Evolutionary conservation across 2,888 invertebrate species (phyloP), one percentile per base, ranked within the genome.

Genomic region (Oegoconia quadripuncta): DNA sequence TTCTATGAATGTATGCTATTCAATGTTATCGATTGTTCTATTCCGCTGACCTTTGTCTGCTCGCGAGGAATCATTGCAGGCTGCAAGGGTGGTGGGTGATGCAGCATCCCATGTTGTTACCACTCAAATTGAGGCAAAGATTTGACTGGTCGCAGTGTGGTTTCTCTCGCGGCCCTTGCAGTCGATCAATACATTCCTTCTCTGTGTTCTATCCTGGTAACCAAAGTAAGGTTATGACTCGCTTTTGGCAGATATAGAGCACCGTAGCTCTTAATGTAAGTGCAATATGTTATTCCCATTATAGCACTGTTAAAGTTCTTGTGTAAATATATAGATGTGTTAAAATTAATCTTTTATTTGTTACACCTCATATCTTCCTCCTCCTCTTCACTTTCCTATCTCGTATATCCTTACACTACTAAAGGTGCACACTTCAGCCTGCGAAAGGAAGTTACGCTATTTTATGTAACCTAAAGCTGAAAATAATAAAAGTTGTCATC

Each of bases 261-360:
- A 72, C 67, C 57, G 64, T 76, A 76, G 74, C 76, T 79, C 74
- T 58, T 50, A 50, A 52, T 54, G 46, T 62, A 64, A 66, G 63
- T 72, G 71, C 59, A 62, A 65, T 76, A 63, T 81, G 66, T 74
- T 69, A 70, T 73, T 71, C 71, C 74, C 59, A 70, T 71, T 75
- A 81, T 72, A 67, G 81, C 86, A 86, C 86, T 86, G 86, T 87
- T 86, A 76, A 79, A 80, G 76, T 80, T 84, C 72, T 74, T 81
- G 74, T 86, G 83, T 86, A 86, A 86, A 86, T 84, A 86, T 84
- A 87, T 84, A 86, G 84, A 84, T 86, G 86, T 86, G 87, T 87
- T 87, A 63, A 79, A 72, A 78, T 58, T 52, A 37, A 55, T 70
- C 46, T 82, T 83, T 83, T 41, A 79, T 80, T 84, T 43, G 9